A percentile compares a stretch with the other conserved stretches of the same genome.
Evolutionary conservation across 2,888 invertebrate genomes (phyloP).

Genomic region (Phortica magna): DNA sequence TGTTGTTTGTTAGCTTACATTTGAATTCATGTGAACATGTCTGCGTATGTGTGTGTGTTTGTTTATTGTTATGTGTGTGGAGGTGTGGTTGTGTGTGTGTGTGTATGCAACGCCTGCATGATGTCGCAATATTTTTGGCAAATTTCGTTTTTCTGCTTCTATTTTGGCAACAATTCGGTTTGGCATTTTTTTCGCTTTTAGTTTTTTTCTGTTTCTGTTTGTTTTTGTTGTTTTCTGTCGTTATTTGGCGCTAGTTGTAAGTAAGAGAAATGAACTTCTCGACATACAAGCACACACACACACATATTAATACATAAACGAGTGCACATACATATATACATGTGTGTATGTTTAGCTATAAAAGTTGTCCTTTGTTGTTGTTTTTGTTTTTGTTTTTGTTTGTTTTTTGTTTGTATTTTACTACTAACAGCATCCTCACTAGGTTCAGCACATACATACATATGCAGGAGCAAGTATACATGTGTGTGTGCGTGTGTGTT

Average conservation of each 20-base stretch:
- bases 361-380: slow-evolving; percentile 54
- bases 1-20: slow-evolving; percentile 19
- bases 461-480: slow-evolving; percentile 15
- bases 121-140: slow-evolving; percentile 23
- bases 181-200: neutral
- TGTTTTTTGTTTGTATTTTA: neutral
- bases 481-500: slow-evolving; percentile 28
- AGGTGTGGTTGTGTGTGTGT: neutral
- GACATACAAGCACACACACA: slow-evolving; percentile 8
- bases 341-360: slow-evolving; percentile 45
- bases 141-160: slow-evolving; percentile 20
- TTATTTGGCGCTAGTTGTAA: neutral
- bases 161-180: slow-evolving; percentile 31
- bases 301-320: neutral
- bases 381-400: neutral
- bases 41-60: neutral
- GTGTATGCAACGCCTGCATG: neutral
- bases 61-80: neutral
- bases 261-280: slow-evolving; percentile 18
- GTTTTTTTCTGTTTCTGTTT: neutral
- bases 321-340: slow-evolving; percentile 2
- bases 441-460: neutral
- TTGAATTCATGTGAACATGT: neutral
- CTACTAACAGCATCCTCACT: neutral
- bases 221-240: neutral